Evolutionary conservation across 2,113 vertebrate genomes (phyloP), one percentile per base, ranked within the genome.

Genomic region (Malurus melanocephalus): DNA sequence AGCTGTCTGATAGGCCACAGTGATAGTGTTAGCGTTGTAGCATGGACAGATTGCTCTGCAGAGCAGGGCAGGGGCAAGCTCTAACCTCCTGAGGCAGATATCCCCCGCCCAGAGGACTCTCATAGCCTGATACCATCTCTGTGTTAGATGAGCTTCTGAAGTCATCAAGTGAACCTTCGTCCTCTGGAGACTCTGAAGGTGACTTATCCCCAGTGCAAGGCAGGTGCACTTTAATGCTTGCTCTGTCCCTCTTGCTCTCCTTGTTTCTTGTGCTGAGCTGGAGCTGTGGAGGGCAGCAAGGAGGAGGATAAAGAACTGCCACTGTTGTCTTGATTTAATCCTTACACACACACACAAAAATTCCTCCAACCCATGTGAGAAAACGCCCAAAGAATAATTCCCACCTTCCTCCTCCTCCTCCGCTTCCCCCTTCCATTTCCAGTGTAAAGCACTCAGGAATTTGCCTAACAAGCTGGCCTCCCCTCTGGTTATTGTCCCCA

Each of bases 401-500:
- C 64, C 43, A 83, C 79, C 48, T 72, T 71, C 52, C 23, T 83
- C 77, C 52, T 67, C 57, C 27, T n/a, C 35, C 68, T 83, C 26
- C 13, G 66, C 26, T 33, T 33, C 0, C 32, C 59, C 33, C 64
- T 61, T 81, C 73, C 80, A 57, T 89, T 93, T 90, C 82, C 74
- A 94, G 90, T 80, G 45, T 74, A 91, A 80, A 69, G 89, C 82
- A 81, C 75, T 91, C 93, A 83, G 73, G 77, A 96, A 88, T 94
- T 93, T 85, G 73, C 90, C 93, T 94, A 91, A 85, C 82, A 94
- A 89, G 78, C 95, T 95, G 94, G 76, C 85, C 91, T 97, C 90
- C 92, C 94, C 94, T 96, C 96, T 97, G 95, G 96, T 97, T 95
- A 90, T 96, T 96, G 89, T 95, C 96, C 96, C 94, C 93, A 93